phyloP scores from a whole-genome alignment of 2,797 vertebrate genomes.

The Betta splendens region DNA sequence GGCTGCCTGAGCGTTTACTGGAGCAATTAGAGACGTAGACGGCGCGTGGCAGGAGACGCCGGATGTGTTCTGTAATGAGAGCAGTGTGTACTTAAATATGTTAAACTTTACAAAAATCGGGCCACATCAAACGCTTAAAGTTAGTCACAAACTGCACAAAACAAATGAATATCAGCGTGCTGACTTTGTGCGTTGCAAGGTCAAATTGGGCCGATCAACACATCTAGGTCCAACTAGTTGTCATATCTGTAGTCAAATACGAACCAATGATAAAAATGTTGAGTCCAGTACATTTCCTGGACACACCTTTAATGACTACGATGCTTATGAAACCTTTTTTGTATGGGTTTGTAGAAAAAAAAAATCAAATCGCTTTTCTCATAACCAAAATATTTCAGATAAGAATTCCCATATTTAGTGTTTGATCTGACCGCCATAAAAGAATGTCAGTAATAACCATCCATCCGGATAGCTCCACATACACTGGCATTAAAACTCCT shows the following conservation, averaged over 20 bases:
- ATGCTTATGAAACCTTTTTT: neutral
- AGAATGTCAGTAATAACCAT: slow-evolving; percentile 44
- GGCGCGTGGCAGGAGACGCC: slow-evolving; percentile 9
- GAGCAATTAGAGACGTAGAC: slow-evolving; percentile 10
- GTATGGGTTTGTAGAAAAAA: neutral
- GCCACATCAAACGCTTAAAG: neutral
- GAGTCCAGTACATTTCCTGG: too few species aligned
- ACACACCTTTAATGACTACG: neutral
- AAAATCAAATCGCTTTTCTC: neutral
- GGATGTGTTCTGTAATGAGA: slow-evolving; percentile 13
- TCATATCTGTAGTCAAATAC: too few species aligned
- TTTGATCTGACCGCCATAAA: slow-evolving; percentile 28
- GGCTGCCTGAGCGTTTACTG: slow-evolving; percentile 11
- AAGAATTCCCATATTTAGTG: slow-evolving; percentile 15
- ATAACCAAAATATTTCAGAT: too few species aligned
- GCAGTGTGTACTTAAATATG: slow-evolving; percentile 1
- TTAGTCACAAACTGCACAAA: neutral
- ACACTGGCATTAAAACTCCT: slow-evolving; percentile 43
- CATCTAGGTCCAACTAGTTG: too few species aligned
- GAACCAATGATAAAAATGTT: too few species aligned
- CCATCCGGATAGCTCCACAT: slow-evolving; percentile 33
- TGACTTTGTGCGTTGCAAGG: too few species aligned
- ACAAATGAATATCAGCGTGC: too few species aligned
- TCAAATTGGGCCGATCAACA: too few species aligned
- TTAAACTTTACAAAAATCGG: neutral